A percentile compares a stretch with the other conserved stretches of the same genome.
Evolutionary conservation across 2,888 invertebrate genomes (phyloP).

Genomic region (Antheraea assamensis): DNA sequence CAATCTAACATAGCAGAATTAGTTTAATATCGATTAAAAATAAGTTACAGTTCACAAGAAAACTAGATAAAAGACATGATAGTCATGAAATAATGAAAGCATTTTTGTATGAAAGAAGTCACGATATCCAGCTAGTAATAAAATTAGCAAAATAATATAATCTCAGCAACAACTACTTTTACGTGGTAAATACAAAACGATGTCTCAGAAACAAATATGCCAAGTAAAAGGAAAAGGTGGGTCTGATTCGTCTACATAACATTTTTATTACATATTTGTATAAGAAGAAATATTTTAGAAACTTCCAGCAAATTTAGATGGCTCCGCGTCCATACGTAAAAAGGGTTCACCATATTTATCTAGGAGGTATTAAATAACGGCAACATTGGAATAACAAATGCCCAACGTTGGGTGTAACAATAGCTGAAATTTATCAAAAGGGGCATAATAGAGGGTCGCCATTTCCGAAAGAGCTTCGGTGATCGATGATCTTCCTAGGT

Average conservation of each 20-base stretch:
- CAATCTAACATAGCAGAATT: no score
- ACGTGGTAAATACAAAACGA: not conserved
- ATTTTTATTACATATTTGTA: conserved; percentile 9
- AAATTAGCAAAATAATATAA: not conserved
- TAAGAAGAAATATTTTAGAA: conserved; percentile 4
- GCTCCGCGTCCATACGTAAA: conserved; percentile 10
- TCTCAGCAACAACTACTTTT: not conserved
- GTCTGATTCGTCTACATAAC: conserved; percentile 1
- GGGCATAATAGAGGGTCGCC: conserved; percentile 43
- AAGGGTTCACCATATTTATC: conserved; percentile 63
- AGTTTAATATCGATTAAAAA: no score
- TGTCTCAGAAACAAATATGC: not conserved
- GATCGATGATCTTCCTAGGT: not conserved
- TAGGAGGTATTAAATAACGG: conserved; percentile 61
- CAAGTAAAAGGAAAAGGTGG: conserved; percentile 11
- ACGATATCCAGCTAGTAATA: not conserved
- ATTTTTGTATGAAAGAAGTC: no score
- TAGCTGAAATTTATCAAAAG: conserved; percentile 55
- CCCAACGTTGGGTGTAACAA: conserved; percentile 54
- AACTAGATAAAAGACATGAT: no score
- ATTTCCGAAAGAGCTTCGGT: not conserved
- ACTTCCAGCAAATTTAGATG: conserved; percentile 7
- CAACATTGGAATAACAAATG: conserved; percentile 64
- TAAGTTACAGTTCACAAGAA: no score
- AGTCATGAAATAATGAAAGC: no score